Evolutionary conservation across 2,797 vertebrate genomes (phyloP), one percentile per base, ranked within the genome.

Genomic region (Rhinoraja longicauda): DNA sequence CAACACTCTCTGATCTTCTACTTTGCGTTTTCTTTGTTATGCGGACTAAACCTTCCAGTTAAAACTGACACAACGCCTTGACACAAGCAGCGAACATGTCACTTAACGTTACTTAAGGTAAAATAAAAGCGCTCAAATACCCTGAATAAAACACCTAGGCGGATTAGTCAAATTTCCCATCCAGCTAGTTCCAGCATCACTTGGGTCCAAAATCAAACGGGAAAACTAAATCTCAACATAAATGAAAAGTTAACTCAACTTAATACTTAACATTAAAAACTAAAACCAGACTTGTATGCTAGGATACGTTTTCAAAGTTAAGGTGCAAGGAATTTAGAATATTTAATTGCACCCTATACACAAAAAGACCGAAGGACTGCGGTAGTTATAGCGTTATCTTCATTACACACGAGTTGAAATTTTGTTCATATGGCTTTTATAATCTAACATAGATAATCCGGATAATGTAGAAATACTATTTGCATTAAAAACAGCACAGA

Each of bases 71-170:
- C 6, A 75, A 92, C 39, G 90, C 36, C 39, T 92, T 70, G 24
- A 75, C 90, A 92, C 39, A 92, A 53, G 70, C 90, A 75, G 90
- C 70, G 90, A 75, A 92, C 73, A 92, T 92, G 39, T 92, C 39
- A 73, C 9, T 53, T 90, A 70, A 75, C 21, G 36, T 92, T 70
- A 92, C 39, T 75, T 45, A 73, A 75, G 53, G 29, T 12, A 36
- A 73, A 53, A 17, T 17, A 73, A 53, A 75, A 91, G 24, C 39
- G 39, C 12, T 92, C 70, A 24, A 7, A 24, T 53, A 62, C 67
- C 90, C 1, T 92, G 12, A 91, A 72, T 21, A 29, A 92, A 62
- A 36, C 8, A 92, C 29, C 15, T 53, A 15, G 70, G 70, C 26
- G 24, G 45, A 92, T 72, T 39, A 19, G 21, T 13, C 64, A 29